Evolutionary conservation across 2,797 vertebrate species (phyloP).

Genomic region (Myotis vivesi): DNA sequence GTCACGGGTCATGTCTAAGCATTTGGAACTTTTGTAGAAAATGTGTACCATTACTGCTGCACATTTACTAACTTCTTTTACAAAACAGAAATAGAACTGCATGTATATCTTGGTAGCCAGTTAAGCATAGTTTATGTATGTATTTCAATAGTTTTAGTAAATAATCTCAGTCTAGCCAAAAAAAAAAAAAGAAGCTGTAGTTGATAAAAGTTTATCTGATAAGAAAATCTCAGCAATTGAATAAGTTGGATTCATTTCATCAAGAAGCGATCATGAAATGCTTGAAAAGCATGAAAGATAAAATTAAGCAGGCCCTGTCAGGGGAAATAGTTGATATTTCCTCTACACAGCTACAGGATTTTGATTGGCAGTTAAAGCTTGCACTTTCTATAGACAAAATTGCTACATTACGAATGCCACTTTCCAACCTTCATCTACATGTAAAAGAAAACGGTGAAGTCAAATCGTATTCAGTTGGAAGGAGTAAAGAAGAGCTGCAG

Average conservation of each 20-base stretch:
- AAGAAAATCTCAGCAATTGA: conserved; percentile 88
- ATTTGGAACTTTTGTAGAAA: neutral
- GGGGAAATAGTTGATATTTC: conserved; percentile 90
- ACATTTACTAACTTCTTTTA: neutral
- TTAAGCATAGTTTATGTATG: neutral
- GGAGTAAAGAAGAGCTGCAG: conserved; percentile 94
- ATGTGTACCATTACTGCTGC: neutral
- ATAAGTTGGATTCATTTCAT: conserved; percentile 82
- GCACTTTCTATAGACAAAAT: conserved; percentile 97
- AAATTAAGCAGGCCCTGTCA: conserved; percentile 88
- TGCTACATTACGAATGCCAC: conserved; percentile 91
- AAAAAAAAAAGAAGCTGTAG: neutral
- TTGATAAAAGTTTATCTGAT: conserved; percentile 86
- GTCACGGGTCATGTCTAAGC: neutral
- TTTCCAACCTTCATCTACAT: conserved; percentile 92
- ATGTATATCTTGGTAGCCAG: neutral
- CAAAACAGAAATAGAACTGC: neutral
- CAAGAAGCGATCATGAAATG: conserved; percentile 87
- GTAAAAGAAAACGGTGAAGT: conserved; percentile 88
- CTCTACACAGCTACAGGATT: conserved; percentile 91
- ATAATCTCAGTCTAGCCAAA: neutral
- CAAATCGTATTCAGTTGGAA: conserved; percentile 89
- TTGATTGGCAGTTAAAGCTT: conserved; percentile 98
- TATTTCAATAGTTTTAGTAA: neutral
- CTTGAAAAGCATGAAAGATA: conserved; percentile 88